A percentile compares a stretch with the other conserved stretches of the same genome.
Evolutionary conservation across 2,113 vertebrate genomes (phyloP).

Genomic region (Pluvianellus socialis): DNA sequence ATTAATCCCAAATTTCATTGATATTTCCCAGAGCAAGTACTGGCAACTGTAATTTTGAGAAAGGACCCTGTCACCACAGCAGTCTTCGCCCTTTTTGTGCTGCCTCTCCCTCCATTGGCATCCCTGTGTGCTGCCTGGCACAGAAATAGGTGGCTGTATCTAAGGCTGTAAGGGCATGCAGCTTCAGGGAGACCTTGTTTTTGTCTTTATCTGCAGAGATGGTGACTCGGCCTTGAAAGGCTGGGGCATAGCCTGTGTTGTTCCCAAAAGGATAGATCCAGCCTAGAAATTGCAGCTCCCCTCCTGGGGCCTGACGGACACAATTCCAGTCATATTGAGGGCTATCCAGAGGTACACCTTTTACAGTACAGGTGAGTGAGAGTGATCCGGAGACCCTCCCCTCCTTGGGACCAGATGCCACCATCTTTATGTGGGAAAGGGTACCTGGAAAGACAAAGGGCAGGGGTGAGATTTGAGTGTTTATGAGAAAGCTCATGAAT

Average conservation of each 20-base stretch:
- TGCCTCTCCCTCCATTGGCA: background rate
- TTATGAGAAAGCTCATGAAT: background rate
- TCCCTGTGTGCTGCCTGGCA: background rate
- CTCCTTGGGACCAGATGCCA: background rate
- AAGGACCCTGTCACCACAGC: background rate
- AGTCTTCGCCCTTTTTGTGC: background rate
- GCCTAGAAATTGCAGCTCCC: background rate
- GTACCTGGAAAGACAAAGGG: background rate
- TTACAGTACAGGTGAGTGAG: background rate
- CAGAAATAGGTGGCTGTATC: slow-evolving; percentile 16
- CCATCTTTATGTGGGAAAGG: background rate
- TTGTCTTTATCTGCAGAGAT: background rate
- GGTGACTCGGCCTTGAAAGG: background rate
- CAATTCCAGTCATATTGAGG: background rate
- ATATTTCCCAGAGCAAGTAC: background rate
- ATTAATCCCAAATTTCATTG: background rate
- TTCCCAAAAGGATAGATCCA: slow-evolving; percentile 37
- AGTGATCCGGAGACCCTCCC: background rate
- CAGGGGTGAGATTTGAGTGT: background rate
- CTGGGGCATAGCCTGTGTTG: background rate
- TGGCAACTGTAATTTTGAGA: background rate
- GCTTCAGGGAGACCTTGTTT: background rate
- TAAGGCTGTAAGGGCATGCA: background rate
- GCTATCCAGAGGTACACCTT: background rate
- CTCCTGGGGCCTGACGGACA: background rate